Evolutionary conservation across 2,113 vertebrate genomes (phyloP).

Genomic region (Climacteris rufus): DNA sequence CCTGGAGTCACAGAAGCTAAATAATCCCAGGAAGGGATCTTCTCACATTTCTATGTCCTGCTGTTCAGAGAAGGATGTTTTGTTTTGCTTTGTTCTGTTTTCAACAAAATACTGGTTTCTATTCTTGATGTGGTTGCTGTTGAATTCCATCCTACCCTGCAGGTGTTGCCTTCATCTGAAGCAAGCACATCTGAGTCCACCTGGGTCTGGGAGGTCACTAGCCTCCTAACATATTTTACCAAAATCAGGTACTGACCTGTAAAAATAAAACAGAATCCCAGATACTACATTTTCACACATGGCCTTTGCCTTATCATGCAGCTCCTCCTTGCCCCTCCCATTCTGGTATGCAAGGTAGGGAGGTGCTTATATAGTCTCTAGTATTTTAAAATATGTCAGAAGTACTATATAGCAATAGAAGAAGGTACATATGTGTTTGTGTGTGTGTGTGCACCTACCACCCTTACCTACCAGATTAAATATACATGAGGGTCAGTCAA

Average conservation of each 20-base stretch:
- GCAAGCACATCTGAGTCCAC: background rate
- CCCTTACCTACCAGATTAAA: background rate
- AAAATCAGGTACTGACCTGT: background rate
- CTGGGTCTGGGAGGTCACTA: background rate
- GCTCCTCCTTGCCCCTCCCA: background rate
- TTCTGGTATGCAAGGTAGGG: background rate
- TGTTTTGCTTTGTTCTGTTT: background rate
- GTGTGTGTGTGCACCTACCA: accelerated
- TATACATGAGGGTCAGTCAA: background rate
- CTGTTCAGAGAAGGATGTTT: background rate
- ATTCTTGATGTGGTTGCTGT: background rate
- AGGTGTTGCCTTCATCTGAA: background rate
- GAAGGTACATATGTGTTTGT: background rate
- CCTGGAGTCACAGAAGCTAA: background rate
- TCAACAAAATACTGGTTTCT: background rate
- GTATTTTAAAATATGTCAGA: background rate
- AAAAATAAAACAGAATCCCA: background rate
- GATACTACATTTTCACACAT: background rate
- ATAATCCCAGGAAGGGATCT: background rate
- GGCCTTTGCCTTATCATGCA: background rate
- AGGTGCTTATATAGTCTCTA: background rate
- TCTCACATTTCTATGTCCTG: background rate
- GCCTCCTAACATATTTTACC: background rate
- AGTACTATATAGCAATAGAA: background rate
- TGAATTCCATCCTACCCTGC: background rate